Conservation (phyloP, 2,113 vertebrate genomes). For the Noturus placidus region DNA sequence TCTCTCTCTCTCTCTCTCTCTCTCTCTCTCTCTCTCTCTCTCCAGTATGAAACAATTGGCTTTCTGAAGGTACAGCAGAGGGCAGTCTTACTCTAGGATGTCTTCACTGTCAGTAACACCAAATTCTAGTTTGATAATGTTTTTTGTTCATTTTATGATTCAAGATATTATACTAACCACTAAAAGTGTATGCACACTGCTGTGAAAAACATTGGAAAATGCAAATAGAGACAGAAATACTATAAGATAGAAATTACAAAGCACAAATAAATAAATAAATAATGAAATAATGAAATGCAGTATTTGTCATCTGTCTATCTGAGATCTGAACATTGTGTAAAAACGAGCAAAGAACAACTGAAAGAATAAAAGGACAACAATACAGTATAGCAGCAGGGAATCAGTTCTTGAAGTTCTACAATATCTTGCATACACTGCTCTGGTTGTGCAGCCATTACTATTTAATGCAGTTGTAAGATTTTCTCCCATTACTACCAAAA, state of each 20-base stretch:
- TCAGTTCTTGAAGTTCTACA: neutral
- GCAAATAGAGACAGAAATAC: too few relatives aligned
- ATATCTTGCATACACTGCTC: neutral
- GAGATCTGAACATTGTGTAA: neutral
- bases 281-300: neutral
- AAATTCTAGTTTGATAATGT: constrained; percentile 23
- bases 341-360: neutral
- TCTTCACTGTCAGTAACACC: neutral
- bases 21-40: neutral
- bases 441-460: neutral
- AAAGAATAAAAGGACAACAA: neutral
- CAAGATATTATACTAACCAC: neutral
- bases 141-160: neutral
- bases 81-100: constrained; percentile 67
- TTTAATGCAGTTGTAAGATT: neutral
- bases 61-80: constrained; percentile 63
- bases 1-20: neutral
- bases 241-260: neutral
- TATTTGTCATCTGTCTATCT: neutral
- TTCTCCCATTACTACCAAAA: neutral
- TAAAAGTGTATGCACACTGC: neutral
- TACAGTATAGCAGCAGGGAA: neutral
- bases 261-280: neutral
- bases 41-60: neutral
- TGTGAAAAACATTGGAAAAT: neutral